These are phyloP conservation scores for Hesperophylax magnus DNA, from an alignment of 1,140 invertebrate genomes.

Conservation along the genomic window DNA sequence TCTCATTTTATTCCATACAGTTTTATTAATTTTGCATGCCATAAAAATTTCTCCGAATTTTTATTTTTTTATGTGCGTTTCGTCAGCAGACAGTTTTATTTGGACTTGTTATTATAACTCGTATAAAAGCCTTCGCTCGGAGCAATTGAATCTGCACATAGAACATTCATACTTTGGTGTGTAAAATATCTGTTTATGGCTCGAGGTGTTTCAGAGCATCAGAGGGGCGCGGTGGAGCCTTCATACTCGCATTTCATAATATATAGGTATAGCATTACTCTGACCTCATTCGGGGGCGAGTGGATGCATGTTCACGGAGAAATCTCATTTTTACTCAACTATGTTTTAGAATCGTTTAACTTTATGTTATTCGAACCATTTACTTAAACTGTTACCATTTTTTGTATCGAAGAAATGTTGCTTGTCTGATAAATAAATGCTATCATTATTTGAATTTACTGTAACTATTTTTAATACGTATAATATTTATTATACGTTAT, in stretches of 20 bases:
- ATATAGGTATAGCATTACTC: too few relatives aligned
- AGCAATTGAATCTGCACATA: background rate
- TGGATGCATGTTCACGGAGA: background rate
- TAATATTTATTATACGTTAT: too few relatives aligned
- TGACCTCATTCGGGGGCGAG: conserved; percentile 7
- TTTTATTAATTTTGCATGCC: conserved; percentile 17
- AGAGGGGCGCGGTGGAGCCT: background rate
- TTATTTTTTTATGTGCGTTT: background rate
- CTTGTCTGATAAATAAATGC: too few relatives aligned
- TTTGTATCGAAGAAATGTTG: too few relatives aligned
- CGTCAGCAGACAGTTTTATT: background rate
- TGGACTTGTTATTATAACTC: background rate
- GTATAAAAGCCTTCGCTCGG: background rate
- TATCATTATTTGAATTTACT: too few relatives aligned
- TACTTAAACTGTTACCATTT: too few relatives aligned
- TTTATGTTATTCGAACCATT: too few relatives aligned
- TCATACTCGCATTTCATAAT: background rate
- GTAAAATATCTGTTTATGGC: conserved; percentile 2
- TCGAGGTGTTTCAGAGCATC: background rate
- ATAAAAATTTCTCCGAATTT: conserved; percentile 20
- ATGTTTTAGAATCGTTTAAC: too few relatives aligned
- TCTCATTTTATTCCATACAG: conserved; percentile 5
- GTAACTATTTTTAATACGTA: too few relatives aligned
- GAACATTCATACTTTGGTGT: background rate
- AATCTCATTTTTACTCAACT: background rate